phyloP scores from a whole-genome alignment of 2,113 vertebrate genomes.

The Triplophysa tibetana region DNA sequence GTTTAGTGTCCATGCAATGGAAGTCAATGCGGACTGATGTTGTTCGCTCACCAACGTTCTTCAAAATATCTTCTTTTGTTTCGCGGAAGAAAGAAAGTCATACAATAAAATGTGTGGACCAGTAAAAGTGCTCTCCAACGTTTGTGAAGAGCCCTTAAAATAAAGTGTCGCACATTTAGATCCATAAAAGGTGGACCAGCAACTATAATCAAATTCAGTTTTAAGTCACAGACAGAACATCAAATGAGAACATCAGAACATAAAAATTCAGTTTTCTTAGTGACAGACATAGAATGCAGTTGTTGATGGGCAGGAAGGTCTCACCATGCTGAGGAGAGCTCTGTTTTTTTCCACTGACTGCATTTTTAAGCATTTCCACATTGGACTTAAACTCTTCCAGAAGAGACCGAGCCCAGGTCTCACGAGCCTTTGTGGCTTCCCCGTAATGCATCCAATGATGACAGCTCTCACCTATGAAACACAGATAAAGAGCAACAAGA shows the following conservation, averaged over 20 bases:
- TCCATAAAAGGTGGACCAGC: neutral
- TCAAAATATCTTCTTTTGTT: too few relatives aligned
- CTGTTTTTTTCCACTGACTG: constrained; percentile 74
- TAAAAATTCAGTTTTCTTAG: too few relatives aligned
- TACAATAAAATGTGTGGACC: neutral
- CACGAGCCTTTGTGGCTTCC: constrained; percentile 91
- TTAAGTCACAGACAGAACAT: too few relatives aligned
- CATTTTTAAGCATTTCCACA: constrained; percentile 90
- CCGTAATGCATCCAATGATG: constrained; percentile 95
- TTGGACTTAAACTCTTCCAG: constrained; percentile 90
- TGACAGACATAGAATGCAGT: too few relatives aligned
- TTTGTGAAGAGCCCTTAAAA: constrained; percentile 23
- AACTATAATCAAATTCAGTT: too few relatives aligned
- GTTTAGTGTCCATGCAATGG: too few relatives aligned
- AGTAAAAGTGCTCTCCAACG: constrained; percentile 23
- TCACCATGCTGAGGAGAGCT: constrained; percentile 79
- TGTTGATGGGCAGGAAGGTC: neutral
- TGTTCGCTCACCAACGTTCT: too few relatives aligned
- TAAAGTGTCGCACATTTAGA: constrained; percentile 12
- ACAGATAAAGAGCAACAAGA: neutral
- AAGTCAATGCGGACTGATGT: too few relatives aligned
- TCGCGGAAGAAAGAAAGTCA: neutral
- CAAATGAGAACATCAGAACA: too few relatives aligned
- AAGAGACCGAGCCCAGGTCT: constrained; percentile 84
- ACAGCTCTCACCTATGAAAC: constrained; percentile 84